phyloP scores from a whole-genome alignment of 1,140 invertebrate genomes.

The Oreohelix idahoensis region DNA sequence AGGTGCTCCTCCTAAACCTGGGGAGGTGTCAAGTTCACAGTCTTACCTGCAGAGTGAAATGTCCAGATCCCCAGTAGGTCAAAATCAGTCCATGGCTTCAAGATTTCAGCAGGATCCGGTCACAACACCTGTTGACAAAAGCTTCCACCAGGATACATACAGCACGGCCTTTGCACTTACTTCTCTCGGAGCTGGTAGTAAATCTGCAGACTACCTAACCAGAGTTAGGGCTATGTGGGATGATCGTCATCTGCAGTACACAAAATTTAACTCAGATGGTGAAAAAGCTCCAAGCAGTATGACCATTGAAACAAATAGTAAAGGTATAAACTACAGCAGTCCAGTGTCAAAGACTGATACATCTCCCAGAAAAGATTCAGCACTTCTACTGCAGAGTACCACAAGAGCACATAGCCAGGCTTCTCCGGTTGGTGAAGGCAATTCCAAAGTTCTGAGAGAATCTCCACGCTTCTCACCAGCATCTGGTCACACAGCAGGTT shows the following conservation, averaged over 20 bases:
- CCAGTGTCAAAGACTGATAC: neutral
- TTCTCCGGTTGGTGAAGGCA: neutral
- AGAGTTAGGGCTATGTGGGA: slow-evolving; percentile 68
- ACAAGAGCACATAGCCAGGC: neutral
- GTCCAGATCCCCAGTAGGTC: neutral
- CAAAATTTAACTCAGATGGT: neutral
- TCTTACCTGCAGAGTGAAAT: neutral
- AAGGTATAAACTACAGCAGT: neutral
- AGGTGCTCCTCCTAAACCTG: slow-evolving; percentile 24
- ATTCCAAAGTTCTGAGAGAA: neutral
- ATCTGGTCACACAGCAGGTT: neutral
- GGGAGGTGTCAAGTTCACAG: neutral
- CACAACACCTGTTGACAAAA: slow-evolving; percentile 40
- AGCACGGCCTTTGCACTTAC: slow-evolving; percentile 69
- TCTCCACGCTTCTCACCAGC: neutral
- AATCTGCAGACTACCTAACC: slow-evolving; percentile 62
- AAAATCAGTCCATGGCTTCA: neutral
- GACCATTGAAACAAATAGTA: neutral
- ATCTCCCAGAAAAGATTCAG: neutral
- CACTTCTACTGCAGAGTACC: neutral
- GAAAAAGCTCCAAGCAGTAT: neutral
- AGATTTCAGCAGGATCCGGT: neutral
- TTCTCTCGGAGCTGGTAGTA: slow-evolving; percentile 55
- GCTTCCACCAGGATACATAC: slow-evolving; percentile 69
- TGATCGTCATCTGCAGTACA: slow-evolving; percentile 40